Percentiles rank a stretch among this genome's conserved stretches.
These are phyloP conservation scores for Acanthacorydalis orientalis DNA, from an alignment of 2,888 invertebrate species.

Conservation along the genomic window DNA sequence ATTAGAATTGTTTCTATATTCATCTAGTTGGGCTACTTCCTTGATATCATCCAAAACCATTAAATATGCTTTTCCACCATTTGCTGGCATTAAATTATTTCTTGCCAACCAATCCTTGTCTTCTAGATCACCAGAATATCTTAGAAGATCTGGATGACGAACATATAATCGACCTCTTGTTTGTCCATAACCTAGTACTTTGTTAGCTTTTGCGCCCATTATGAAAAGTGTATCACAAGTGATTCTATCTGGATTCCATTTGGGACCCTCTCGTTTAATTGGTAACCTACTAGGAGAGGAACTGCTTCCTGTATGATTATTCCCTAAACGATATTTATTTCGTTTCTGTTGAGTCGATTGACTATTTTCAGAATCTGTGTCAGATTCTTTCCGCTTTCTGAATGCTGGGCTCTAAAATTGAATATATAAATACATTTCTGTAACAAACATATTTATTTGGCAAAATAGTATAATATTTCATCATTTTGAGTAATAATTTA, in stretches of 20 bases:
- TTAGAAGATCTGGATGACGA: slow-evolving; percentile 56
- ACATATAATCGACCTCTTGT: slow-evolving; percentile 59
- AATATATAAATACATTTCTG: slow-evolving; percentile 2
- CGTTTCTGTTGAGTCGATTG: slow-evolving; percentile 23
- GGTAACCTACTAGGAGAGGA: slow-evolving; percentile 29
- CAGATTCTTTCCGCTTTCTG: slow-evolving; percentile 46
- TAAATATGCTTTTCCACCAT: slow-evolving; percentile 64
- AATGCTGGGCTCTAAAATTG: slow-evolving; percentile 32
- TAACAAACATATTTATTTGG: too few species aligned
- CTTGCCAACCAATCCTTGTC: slow-evolving; percentile 70
- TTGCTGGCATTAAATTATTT: slow-evolving; percentile 58
- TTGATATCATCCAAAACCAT: slow-evolving; percentile 63
- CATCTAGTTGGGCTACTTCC: slow-evolving; percentile 54
- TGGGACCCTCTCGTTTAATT: slow-evolving; percentile 35
- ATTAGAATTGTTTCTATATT: slow-evolving; percentile 47
- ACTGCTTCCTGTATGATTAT: slow-evolving; percentile 20
- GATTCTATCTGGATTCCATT: slow-evolving; percentile 60
- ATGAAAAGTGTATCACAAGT: slow-evolving; percentile 58
- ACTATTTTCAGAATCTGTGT: slow-evolving; percentile 43
- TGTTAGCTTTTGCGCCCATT: slow-evolving; percentile 62
- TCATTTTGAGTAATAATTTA: neutral
- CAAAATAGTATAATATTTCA: slow-evolving; percentile 7
- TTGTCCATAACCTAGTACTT: slow-evolving; percentile 56
- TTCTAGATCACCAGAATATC: slow-evolving; percentile 63
- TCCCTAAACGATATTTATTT: slow-evolving; percentile 22